Base-by-base conservation (phyloP, 2,888 invertebrate genomes). In the Perizoma flavofasciatum region DNA sequence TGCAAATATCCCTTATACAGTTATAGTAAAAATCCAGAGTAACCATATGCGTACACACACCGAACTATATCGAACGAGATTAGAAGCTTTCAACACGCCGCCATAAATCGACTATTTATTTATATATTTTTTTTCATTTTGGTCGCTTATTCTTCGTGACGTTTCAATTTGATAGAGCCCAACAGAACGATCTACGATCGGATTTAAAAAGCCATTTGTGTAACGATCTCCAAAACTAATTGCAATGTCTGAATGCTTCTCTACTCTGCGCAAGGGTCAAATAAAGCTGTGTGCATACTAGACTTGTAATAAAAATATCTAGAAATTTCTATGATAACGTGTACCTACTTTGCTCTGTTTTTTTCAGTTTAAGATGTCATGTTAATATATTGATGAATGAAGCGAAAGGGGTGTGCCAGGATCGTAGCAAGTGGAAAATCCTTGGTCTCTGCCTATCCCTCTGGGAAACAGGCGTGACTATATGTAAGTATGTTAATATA, bases 131-230 rank as follows among this genome's bases (percentile, higher is more conserved):
- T 35, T 51, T 55, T 57, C 66, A 67, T 63, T 59, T 63, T 62
- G 49, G 48, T 72, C 75, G 75, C 77, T 79, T 82, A 84, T 83
- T 71, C 74, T 77, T 81, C 86, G 86, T 89, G 88, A 88, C 84
- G 86, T 78, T 82, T 88, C 86, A 86, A 85, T 87, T 88, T 78
- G 76, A 79, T 78, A 72, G n/a, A n/a, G n/a, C n/a, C n/a, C 78
- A 69, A 39, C 9, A 39, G 7, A 10, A 41, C 70, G 63, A 74
- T 68, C 55, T 44, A 80, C 75, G 79, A 77, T 71, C 67, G 65
- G 65, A 66, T 67, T 54, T 71, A 73, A 72, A 74, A 77, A 78
- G 59, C 58, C 32, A 69, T 77, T 79, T 78, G 73, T 80, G 76
- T 72, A 77, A 75, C 79, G 70, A 78, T 74, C 68, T 66, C 59